Conservation (phyloP, 1,140 invertebrate genomes). For the Grapholita molesta region DNA sequence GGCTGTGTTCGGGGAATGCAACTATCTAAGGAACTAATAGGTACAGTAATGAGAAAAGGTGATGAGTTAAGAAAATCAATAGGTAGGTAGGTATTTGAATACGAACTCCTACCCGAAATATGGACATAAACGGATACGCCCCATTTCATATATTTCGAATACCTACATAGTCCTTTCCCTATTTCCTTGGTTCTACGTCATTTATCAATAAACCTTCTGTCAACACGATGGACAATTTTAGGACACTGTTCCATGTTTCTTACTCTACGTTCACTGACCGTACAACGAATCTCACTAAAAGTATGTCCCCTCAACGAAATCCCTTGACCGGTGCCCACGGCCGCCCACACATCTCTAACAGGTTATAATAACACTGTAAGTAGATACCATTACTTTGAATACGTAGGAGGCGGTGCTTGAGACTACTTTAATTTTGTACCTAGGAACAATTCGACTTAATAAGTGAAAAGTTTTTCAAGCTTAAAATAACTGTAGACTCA, state of each 20-base stretch:
- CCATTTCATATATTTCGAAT: too few species aligned
- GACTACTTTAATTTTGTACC: not conserved
- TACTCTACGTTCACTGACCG: not conserved
- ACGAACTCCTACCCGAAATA: too few species aligned
- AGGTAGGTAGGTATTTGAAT: too few species aligned
- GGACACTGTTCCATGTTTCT: not conserved
- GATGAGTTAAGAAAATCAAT: too few species aligned
- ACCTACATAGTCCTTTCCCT: too few species aligned
- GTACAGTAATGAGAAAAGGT: too few species aligned
- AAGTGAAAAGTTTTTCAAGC: not conserved
- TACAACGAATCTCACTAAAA: not conserved
- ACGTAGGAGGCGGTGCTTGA: not conserved
- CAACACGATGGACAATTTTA: too few species aligned
- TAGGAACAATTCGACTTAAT: not conserved
- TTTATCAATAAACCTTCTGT: too few species aligned
- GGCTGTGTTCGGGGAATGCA: too few species aligned
- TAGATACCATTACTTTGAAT: not conserved
- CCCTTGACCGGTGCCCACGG: not conserved
- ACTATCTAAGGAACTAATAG: too few species aligned
- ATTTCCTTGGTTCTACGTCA: too few species aligned
- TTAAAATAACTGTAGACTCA: not conserved
- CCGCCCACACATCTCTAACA: not conserved
- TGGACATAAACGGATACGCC: too few species aligned
- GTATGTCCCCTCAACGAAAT: not conserved
- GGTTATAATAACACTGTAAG: not conserved